Conservation (phyloP, 2,888 invertebrate genomes). For the Cheilosia grossa region DNA sequence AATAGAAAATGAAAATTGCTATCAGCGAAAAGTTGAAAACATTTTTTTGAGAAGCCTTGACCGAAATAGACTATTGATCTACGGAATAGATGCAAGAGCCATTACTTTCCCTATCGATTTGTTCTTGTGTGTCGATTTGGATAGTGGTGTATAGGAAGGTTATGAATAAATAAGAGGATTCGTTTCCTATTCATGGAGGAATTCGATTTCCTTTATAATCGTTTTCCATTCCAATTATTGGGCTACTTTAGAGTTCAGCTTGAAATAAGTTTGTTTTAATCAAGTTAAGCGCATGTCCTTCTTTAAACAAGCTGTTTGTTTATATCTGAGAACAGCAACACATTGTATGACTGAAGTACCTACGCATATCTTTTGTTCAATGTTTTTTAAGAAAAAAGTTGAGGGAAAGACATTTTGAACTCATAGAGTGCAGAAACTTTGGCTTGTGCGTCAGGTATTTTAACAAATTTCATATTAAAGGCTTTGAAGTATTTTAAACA, state of each 20-base stretch:
- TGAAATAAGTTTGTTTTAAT: slow-evolving; percentile 21
- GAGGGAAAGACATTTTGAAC: too few relatives aligned
- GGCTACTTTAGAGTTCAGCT: neutral
- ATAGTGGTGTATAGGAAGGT: neutral
- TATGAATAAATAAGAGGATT: slow-evolving; percentile 9
- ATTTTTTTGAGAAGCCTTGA: slow-evolving; percentile 15
- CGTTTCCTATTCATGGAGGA: neutral
- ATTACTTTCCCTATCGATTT: slow-evolving; percentile 22
- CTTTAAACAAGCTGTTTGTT: too few relatives aligned
- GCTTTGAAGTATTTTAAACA: too few relatives aligned
- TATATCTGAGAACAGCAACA: too few relatives aligned
- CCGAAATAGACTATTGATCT: slow-evolving; percentile 37
- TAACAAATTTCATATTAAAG: too few relatives aligned
- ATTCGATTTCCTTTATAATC: slow-evolving; percentile 2
- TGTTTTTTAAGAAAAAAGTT: too few relatives aligned
- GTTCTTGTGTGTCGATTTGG: neutral
- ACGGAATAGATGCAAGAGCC: slow-evolving; percentile 3
- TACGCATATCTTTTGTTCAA: too few relatives aligned
- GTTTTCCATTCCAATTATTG: neutral
- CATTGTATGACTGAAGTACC: too few relatives aligned
- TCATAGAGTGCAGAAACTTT: too few relatives aligned
- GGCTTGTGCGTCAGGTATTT: too few relatives aligned
- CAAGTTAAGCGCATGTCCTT: too few relatives aligned
- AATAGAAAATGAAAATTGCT: neutral
- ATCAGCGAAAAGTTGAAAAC: neutral